These are phyloP conservation scores for Pherbina coryleti DNA, from an alignment of 2,888 invertebrate genomes.

Conservation along the genomic window DNA sequence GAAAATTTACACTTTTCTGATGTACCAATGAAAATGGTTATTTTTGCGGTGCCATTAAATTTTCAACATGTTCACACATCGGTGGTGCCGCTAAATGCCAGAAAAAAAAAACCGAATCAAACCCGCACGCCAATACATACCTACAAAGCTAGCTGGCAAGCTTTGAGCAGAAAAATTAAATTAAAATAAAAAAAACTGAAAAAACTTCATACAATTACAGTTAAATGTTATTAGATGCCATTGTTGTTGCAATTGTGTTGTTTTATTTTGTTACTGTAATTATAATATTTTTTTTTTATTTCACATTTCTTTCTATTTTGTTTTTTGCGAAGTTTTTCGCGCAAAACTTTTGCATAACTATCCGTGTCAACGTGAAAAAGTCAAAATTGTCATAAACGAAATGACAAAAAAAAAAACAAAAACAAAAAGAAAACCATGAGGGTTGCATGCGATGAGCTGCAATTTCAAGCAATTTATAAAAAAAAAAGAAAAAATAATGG, in stretches of 20 bases:
- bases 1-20: too few relatives aligned
- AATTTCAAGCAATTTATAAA: not conserved
- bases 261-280: not conserved
- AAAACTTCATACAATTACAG: not conserved
- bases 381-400: not conserved
- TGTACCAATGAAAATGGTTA: not conserved
- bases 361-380: not conserved
- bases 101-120: not conserved
- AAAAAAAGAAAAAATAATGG: not conserved
- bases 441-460: not conserved
- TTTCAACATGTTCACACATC: not conserved
- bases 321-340: not conserved
- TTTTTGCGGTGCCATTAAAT: not conserved
- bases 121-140: too few relatives aligned
- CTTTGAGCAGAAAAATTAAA: not conserved
- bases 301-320: not conserved
- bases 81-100: not conserved
- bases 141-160: not conserved
- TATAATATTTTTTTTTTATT: not conserved
- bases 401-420: not conserved
- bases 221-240: conserved; percentile 9
- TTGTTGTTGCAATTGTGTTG: not conserved
- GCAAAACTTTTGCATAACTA: not conserved
- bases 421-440: not conserved
- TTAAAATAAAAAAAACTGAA: not conserved